phyloP scores from a whole-genome alignment of 2,888 invertebrate species.

The Venusia cambrica region DNA sequence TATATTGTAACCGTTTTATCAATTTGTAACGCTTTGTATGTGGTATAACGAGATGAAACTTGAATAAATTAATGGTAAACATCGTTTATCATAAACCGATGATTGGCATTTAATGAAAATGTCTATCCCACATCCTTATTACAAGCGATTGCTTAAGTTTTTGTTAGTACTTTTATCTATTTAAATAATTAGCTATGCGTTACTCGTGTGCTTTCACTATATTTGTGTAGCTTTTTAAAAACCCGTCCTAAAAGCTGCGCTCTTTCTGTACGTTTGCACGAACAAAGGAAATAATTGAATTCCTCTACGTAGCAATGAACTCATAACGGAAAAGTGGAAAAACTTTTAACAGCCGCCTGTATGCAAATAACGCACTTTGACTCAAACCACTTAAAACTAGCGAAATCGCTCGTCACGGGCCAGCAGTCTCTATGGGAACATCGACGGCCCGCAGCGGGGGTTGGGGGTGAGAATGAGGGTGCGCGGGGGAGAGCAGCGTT shows the following conservation, averaged over 20 bases:
- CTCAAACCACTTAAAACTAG: constrained; percentile 49
- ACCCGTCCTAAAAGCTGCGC: too few species aligned
- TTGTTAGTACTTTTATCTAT: not conserved
- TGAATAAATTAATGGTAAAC: constrained; percentile 36
- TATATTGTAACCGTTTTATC: constrained; percentile 47
- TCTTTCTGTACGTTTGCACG: not conserved
- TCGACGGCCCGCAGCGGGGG: constrained; percentile 38
- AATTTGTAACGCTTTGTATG: constrained; percentile 51
- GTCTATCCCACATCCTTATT: constrained; percentile 21
- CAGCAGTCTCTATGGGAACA: constrained; percentile 69
- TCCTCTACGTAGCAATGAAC: constrained; percentile 4
- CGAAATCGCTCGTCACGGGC: constrained; percentile 64
- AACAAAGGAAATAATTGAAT: constrained; percentile 2
- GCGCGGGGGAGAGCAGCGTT: constrained; percentile 37
- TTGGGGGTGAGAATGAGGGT: constrained; percentile 36
- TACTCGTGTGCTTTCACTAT: not conserved
- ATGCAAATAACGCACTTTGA: constrained; percentile 41
- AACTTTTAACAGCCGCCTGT: constrained; percentile 19
- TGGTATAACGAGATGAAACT: constrained; percentile 26
- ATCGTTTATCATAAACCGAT: constrained; percentile 29
- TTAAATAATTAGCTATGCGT: not conserved
- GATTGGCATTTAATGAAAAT: constrained; percentile 20
- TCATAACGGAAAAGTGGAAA: constrained; percentile 14
- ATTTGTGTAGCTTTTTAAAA: not conserved
- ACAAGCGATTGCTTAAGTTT: constrained; percentile 4